Percentiles rank a stretch among this genome's conserved stretches.
Conservation (phyloP, 2,113 vertebrate species). For the Cheirogaleus medius region DNA sequence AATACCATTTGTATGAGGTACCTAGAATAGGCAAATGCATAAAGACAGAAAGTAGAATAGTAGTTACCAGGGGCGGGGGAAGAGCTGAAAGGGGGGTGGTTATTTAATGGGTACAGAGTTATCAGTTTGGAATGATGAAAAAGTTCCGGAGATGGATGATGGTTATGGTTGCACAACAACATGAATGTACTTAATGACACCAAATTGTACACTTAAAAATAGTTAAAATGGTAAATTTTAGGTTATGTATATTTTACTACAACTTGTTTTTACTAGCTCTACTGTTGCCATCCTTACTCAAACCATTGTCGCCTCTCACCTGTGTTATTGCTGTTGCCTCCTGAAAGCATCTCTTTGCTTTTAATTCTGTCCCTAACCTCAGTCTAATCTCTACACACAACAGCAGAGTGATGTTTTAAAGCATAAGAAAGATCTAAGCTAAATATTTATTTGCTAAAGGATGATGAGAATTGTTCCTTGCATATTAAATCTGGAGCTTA, state of each 20-base stretch:
- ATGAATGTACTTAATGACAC: not conserved
- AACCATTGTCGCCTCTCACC: not conserved
- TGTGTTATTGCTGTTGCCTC: not conserved
- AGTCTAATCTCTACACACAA: not conserved
- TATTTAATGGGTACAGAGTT: not conserved
- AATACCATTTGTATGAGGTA: not conserved
- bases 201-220: not conserved
- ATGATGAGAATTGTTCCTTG: not conserved
- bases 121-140: not conserved
- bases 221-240: not conserved
- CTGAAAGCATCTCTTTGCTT: not conserved
- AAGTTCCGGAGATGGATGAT: not conserved
- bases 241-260: not conserved
- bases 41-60: not conserved
- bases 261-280: not conserved
- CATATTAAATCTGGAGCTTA: not conserved
- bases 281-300: not conserved
- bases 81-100: not conserved
- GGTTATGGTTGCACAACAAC: not conserved
- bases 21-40: not conserved
- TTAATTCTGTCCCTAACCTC: not conserved
- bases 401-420: not conserved
- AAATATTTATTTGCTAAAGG: not conserved
- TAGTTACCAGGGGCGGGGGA: too few relatives aligned
- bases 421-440: not conserved